Evolutionary conservation across 2,797 vertebrate species (phyloP).

Genomic region (Gorsachius magnificus): DNA sequence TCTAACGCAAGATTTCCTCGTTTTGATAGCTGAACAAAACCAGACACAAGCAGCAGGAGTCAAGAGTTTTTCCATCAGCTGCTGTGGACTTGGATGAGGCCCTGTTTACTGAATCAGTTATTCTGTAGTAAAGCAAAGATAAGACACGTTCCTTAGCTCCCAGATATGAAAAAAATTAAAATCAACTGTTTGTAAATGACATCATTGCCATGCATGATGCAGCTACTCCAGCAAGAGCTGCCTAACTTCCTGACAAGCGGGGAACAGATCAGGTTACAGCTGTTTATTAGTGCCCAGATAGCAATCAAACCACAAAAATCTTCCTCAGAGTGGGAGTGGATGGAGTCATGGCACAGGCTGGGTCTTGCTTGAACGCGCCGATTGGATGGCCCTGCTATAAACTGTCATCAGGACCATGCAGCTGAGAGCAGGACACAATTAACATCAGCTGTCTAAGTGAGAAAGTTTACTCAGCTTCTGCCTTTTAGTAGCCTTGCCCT

Average conservation of each 20-base stretch:
- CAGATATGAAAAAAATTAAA: neutral
- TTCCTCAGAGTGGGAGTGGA: neutral
- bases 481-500: neutral
- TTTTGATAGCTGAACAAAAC: slow-evolving; percentile 12
- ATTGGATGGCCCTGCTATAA: neutral
- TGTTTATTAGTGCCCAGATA: slow-evolving; percentile 34
- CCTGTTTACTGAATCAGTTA: neutral
- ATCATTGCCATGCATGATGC: neutral
- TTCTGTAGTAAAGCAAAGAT: neutral
- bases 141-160: neutral
- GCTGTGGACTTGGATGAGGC: neutral
- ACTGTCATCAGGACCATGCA: neutral
- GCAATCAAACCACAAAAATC: slow-evolving; percentile 43
- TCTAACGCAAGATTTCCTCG: neutral
- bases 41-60: neutral
- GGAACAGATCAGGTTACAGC: slow-evolving; percentile 26
- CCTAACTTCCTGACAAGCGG: neutral
- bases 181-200: neutral
- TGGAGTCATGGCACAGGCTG: neutral
- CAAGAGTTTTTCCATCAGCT: neutral
- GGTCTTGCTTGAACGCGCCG: fast-evolving
- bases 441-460: slow-evolving; percentile 47
- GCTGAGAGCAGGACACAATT: slow-evolving; percentile 14
- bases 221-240: neutral
- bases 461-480: slow-evolving; percentile 60